phyloP scores from a whole-genome alignment of 2,113 vertebrate genomes.

The Hydrolagus affinis region DNA sequence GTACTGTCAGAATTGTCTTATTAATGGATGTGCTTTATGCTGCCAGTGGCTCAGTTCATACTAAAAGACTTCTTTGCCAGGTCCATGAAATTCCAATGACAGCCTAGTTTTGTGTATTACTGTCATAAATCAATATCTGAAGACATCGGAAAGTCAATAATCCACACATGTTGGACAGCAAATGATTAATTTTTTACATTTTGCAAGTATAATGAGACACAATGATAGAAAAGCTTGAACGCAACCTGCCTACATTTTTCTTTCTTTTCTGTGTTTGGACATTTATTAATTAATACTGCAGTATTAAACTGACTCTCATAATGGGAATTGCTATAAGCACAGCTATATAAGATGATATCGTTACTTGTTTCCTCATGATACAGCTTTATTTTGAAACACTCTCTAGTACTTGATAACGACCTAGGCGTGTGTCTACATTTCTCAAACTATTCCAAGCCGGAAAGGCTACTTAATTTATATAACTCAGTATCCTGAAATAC shows the following conservation, averaged over 20 bases:
- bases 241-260: not conserved
- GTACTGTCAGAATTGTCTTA: not conserved
- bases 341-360: not conserved
- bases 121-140: slow-evolving; percentile 71
- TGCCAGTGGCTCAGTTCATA: not conserved
- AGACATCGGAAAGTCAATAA: slow-evolving; percentile 78
- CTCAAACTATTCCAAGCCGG: not conserved
- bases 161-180: slow-evolving; percentile 72
- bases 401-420: not conserved
- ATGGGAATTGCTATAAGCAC: no score
- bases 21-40: not conserved
- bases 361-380: not conserved
- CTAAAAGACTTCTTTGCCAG: not conserved
- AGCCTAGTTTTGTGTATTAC: slow-evolving; percentile 64
- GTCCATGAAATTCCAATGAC: slow-evolving; percentile 49
- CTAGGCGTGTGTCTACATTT: not conserved
- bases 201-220: slow-evolving; percentile 77
- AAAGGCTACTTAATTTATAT: not conserved
- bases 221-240: slow-evolving; percentile 58
- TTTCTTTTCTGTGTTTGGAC: not conserved
- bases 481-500: not conserved
- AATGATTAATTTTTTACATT: slow-evolving; percentile 74
- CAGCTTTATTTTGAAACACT: not conserved
- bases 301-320: no score
- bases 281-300: not conserved